A percentile compares a stretch with the other conserved stretches of the same genome.
Evolutionary conservation across 2,113 vertebrate genomes (phyloP).

Genomic region (Loxodonta africana): DNA sequence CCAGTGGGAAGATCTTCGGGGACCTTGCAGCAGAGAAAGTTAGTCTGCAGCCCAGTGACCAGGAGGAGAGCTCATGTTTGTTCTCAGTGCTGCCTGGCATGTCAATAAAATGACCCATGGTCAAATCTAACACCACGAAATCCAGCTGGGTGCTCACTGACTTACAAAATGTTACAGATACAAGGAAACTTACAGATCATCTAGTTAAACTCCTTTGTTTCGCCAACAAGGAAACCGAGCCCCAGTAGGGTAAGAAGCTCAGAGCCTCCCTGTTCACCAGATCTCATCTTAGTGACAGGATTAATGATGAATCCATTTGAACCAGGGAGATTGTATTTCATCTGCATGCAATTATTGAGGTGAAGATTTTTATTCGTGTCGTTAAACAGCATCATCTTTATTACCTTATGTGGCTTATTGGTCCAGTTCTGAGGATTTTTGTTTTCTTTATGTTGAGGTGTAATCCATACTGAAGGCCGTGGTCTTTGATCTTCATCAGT

Average conservation of each 20-base stretch:
- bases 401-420: not conserved
- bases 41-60: not conserved
- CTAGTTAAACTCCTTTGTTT: not conserved
- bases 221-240: not conserved
- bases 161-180: not conserved
- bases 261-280: not conserved
- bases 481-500: too few species aligned
- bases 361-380: not conserved
- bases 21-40: not conserved
- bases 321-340: not conserved
- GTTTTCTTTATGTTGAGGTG: too few species aligned
- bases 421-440: too few species aligned
- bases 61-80: not conserved
- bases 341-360: not conserved
- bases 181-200: not conserved
- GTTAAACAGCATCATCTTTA: not conserved
- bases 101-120: not conserved
- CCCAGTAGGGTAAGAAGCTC: not conserved
- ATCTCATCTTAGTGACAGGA: not conserved
- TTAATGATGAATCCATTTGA: not conserved
- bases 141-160: not conserved
- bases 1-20: not conserved
- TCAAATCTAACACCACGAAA: not conserved
- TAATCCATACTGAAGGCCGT: too few species aligned
- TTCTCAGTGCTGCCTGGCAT: not conserved